Evolutionary conservation across 2,797 vertebrate genomes (phyloP), one percentile per base, ranked within the genome.

Genomic region (Acanthornis magna): DNA sequence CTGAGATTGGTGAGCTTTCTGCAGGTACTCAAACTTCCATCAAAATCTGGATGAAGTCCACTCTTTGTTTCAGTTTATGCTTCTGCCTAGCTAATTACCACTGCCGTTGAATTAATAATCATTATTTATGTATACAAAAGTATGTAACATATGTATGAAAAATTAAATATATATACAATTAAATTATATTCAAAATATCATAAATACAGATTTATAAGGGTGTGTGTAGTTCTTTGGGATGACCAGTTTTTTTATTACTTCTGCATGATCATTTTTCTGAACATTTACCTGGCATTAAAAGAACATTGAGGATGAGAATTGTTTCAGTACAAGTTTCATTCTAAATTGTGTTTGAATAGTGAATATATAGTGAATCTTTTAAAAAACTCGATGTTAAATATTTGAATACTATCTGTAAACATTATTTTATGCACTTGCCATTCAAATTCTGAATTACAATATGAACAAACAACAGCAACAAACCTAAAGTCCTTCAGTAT

Each of bases 371-470:
- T 26, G 22, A n/a, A 48, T 73, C 2, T 50, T 68, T 72, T 48
- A 4, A 2, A 54, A 76, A 42, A 29, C 6, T 53, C 55, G 13
- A 54, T 58, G 5, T 66, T 74, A 73, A 86, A 40, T 74, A n/a
- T 71, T 78, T 81, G 5, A 54, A 9, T 78, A 15, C 40, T 65
- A 7, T 51, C 34, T 77, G 14, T 40, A 36, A 76, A 30, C 10
- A 7, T 66, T 60, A 60, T 27, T 54, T 51, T 63, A 1, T 45
- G 12, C 62, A 18, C 20, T 75, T 78, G 8, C 57, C 22, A 45
- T 72, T 84, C 19, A 60, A 86, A 84, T 80, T 11, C 42, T 70
- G 54, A 90, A 81, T 67, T 68, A 32, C 83, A 93, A 78, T 19
- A 36, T 50, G 21, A 72, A 45, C 53, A 36, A 43, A 13, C 6